Conservation (phyloP, 2,888 invertebrate genomes). For the Leucoma salicis region DNA sequence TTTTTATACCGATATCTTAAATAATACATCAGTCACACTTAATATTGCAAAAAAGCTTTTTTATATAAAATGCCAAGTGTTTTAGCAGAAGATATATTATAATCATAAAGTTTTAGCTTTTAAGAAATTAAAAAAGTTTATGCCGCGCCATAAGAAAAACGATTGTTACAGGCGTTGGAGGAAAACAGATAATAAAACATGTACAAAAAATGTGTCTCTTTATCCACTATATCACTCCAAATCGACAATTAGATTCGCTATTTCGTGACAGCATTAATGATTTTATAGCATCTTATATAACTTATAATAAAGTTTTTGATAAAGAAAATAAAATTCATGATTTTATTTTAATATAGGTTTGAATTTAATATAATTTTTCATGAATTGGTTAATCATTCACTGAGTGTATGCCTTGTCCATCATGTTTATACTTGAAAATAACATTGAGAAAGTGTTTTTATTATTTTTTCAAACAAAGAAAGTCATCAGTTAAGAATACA, state of each 20-base stretch:
- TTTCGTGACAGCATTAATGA: conserved; percentile 19
- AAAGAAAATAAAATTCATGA: conserved; percentile 7
- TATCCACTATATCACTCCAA: conserved; percentile 14
- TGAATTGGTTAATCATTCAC: too few species aligned
- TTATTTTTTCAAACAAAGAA: too few species aligned
- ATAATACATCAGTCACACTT: too few species aligned
- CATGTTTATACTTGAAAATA: too few species aligned
- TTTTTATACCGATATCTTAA: too few species aligned
- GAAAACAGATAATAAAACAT: conserved; percentile 3
- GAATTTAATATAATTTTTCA: too few species aligned
- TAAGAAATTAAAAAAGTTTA: conserved; percentile 1
- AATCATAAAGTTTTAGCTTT: neutral
- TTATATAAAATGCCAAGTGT: neutral
- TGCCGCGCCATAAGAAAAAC: conserved; percentile 10
- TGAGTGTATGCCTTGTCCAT: too few species aligned
- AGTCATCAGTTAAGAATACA: conserved; percentile 2
- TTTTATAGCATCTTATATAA: conserved; percentile 11
- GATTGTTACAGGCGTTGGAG: neutral
- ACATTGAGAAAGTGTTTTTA: too few species aligned
- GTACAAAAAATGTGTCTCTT: conserved; percentile 3
- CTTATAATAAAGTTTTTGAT: conserved; percentile 8
- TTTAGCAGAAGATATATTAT: neutral
- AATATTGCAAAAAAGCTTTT: too few species aligned
- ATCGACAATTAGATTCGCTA: conserved; percentile 15
- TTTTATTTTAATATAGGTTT: too few species aligned